A percentile compares a stretch with the other conserved stretches of the same genome.
Evolutionary conservation across 2,113 vertebrate species (phyloP).

Genomic region (Labeo catla): DNA sequence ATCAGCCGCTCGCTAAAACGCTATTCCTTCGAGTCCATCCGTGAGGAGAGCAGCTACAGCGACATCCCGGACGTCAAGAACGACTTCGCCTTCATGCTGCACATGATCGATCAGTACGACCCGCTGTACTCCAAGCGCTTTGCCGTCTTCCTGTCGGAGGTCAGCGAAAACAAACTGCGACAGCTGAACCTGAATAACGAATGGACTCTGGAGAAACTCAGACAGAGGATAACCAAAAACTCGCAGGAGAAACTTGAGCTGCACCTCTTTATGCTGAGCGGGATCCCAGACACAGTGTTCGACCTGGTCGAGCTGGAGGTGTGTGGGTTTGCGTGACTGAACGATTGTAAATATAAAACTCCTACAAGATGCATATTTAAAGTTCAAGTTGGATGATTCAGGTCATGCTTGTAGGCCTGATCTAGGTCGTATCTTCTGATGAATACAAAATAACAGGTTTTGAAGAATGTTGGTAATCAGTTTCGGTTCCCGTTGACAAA

Average conservation of each 20-base stretch:
- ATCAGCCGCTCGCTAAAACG: constrained; percentile 90
- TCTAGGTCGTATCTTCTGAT: too few relatives aligned
- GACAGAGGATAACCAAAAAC: constrained; percentile 94
- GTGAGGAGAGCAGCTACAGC: constrained; percentile 97
- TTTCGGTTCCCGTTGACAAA: too few relatives aligned
- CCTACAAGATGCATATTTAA: neutral
- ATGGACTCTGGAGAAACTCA: constrained; percentile 95
- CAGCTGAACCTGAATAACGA: constrained; percentile 98
- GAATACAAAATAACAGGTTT: too few relatives aligned
- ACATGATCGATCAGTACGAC: constrained; percentile 96
- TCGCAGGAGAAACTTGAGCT: constrained; percentile 95
- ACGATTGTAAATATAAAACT: too few relatives aligned
- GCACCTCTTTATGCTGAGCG: constrained; percentile 96
- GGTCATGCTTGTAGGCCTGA: too few relatives aligned
- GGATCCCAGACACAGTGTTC: constrained; percentile 95
- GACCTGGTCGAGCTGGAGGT: constrained; percentile 92
- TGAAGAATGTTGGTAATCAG: too few relatives aligned
- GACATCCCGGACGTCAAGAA: constrained; percentile 97
- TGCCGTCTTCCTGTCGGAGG: constrained; percentile 94
- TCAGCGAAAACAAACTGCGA: constrained; percentile 96
- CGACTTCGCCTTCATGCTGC: constrained; percentile 98
- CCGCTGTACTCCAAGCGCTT: constrained; percentile 97
- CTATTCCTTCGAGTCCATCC: constrained; percentile 97
- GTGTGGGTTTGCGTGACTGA: neutral
- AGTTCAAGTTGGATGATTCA: too few relatives aligned